phyloP scores from a whole-genome alignment of 2,888 invertebrate genomes.

The Dioctria linearis region DNA sequence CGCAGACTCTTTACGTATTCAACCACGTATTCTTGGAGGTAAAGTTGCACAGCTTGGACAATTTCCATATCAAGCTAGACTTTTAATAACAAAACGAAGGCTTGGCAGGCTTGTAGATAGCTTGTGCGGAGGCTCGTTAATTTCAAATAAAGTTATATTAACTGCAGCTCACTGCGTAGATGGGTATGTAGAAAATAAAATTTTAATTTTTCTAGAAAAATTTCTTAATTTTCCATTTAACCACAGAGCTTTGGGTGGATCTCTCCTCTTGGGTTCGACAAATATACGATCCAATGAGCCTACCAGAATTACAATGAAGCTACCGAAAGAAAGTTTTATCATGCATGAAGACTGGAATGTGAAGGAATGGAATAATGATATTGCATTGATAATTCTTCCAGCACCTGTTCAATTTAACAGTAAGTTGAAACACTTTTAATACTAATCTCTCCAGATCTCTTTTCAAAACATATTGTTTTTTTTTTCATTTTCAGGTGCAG shows the following conservation, averaged over 20 bases:
- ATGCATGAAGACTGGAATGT: constrained; percentile 14
- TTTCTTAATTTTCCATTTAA: neutral
- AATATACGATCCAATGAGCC: neutral
- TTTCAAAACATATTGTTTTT: no score
- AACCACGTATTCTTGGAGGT: constrained; percentile 55
- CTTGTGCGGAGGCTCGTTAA: constrained; percentile 53
- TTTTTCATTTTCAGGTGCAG: neutral
- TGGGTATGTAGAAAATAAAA: neutral
- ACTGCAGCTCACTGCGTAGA: constrained; percentile 56
- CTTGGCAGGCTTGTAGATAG: constrained; percentile 18
- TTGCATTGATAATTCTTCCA: constrained; percentile 20
- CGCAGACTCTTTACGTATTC: neutral
- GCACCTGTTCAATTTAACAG: neutral
- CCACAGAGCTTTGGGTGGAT: neutral
- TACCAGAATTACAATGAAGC: neutral
- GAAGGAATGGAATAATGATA: neutral
- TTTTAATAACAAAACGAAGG: constrained; percentile 18
- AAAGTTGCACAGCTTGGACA: constrained; percentile 53
- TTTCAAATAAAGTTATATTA: constrained; percentile 40
- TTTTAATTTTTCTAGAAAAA: neutral
- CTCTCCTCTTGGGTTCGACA: constrained; percentile 5
- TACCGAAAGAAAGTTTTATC: constrained; percentile 9
- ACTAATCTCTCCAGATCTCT: no score
- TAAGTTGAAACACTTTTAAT: neutral
- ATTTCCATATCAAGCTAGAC: constrained; percentile 58